Percentiles rank a stretch among this genome's conserved stretches.
These are phyloP conservation scores for Eilema caniola DNA, from an alignment of 2,888 invertebrate species.

Conservation along the genomic window DNA sequence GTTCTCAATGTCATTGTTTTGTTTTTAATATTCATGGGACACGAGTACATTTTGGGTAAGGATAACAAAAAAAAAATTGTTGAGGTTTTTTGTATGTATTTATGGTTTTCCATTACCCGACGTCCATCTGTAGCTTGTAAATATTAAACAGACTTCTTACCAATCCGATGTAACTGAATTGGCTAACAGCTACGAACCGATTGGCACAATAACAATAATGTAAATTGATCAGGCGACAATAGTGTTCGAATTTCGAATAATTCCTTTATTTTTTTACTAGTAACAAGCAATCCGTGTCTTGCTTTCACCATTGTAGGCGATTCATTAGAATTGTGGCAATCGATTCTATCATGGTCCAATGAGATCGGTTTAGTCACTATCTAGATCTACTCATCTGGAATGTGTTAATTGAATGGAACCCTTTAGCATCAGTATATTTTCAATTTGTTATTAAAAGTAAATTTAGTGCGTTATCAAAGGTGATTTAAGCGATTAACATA, in stretches of 20 bases:
- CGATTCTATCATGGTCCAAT: conserved; percentile 53
- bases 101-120: background rate
- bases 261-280: conserved; percentile 30
- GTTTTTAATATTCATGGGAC: background rate
- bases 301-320: conserved; percentile 62
- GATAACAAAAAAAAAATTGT: background rate
- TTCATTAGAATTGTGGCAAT: conserved; percentile 56
- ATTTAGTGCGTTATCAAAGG: background rate
- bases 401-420: conserved; percentile 5
- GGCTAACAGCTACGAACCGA: conserved; percentile 14
- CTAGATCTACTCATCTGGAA: conserved; percentile 32
- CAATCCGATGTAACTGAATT: conserved; percentile 11
- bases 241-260: conserved; percentile 23
- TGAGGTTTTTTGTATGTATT: background rate
- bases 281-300: conserved; percentile 41
- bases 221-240: conserved; percentile 17
- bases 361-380: conserved; percentile 29
- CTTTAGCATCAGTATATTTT: background rate
- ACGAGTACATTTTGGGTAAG: background rate
- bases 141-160: conserved; percentile 27
- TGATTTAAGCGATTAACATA: background rate
- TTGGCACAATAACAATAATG: conserved; percentile 29
- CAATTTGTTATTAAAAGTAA: background rate
- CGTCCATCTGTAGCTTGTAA: background rate
- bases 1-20: background rate